Conservation (phyloP, 2,797 vertebrate species). For the Xiphophorus birchmanni region DNA sequence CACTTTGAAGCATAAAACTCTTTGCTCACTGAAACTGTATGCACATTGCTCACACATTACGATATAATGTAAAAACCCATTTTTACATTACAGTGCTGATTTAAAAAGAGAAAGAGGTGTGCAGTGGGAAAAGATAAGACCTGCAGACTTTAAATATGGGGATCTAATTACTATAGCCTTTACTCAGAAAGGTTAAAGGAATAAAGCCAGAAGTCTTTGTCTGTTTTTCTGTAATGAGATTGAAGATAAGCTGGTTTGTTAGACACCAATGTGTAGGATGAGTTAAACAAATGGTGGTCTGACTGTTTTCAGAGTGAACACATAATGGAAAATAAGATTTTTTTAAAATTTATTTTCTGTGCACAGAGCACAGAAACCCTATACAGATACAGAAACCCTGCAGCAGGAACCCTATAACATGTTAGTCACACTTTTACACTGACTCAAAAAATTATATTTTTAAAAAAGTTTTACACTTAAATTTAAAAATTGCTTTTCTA, state of each 20-base stretch:
- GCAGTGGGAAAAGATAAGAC: not conserved
- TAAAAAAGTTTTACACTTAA: too few species aligned
- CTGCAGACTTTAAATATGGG: not conserved
- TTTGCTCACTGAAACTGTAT: not conserved
- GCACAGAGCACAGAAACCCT: conserved; percentile 13
- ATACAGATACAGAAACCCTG: conserved; percentile 19
- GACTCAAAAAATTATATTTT: not conserved
- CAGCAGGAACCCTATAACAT: conserved; percentile 8
- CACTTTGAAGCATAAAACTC: not conserved
- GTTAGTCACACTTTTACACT: conserved; percentile 5
- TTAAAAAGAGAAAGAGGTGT: not conserved
- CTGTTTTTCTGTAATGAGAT: conserved; percentile 44
- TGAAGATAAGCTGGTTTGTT: conserved; percentile 41
- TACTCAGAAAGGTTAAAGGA: conserved; percentile 5
- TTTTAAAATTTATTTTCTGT: conserved; percentile 34
- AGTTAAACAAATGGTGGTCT: conserved; percentile 44
- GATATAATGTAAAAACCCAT: not conserved
- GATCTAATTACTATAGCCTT: conserved; percentile 12
- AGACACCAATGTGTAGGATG: conserved; percentile 51
- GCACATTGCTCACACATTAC: not conserved
- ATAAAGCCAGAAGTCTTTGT: conserved; percentile 12
- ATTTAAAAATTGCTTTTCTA: not conserved
- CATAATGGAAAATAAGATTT: conserved; percentile 33
- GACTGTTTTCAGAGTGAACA: conserved; percentile 49
- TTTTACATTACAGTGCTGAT: not conserved